Evolutionary conservation across 1,140 invertebrate genomes (phyloP).

Genomic region (Papilio xuthus): DNA sequence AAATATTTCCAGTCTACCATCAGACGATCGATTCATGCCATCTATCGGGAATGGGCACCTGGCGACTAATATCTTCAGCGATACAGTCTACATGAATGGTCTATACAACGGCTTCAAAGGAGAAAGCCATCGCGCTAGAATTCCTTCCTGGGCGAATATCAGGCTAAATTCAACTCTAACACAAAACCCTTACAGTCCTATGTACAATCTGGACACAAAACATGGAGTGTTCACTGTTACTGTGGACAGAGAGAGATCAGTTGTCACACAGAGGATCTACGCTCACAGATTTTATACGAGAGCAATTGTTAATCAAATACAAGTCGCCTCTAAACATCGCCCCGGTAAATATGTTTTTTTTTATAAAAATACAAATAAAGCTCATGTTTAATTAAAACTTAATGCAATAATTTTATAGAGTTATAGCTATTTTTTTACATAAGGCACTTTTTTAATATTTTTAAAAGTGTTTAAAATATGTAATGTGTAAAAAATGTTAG

Average conservation of each 20-base stretch:
- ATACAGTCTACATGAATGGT: constrained; percentile 83
- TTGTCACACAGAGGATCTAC: constrained; percentile 80
- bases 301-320: constrained; percentile 82
- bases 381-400: too few relatives aligned
- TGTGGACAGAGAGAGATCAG: constrained; percentile 75
- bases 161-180: constrained; percentile 77
- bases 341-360: constrained; percentile 52
- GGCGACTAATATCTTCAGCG: constrained; percentile 82
- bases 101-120: constrained; percentile 82
- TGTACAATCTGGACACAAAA: constrained; percentile 74
- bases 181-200: constrained; percentile 59
- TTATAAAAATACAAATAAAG: too few relatives aligned
- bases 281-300: constrained; percentile 82
- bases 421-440: constrained; percentile 39
- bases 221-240: constrained; percentile 73
- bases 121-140: constrained; percentile 80
- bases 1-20: constrained; percentile 73
- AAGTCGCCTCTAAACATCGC: constrained; percentile 69
- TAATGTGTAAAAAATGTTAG: too few relatives aligned
- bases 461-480: background rate
- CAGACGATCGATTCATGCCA: constrained; percentile 81
- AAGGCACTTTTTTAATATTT: constrained; percentile 31
- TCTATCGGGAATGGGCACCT: constrained; percentile 83
- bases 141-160: constrained; percentile 83
- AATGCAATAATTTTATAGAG: background rate